phyloP scores from a whole-genome alignment of 2,888 invertebrate species.

The Oxyscelio sp. region DNA sequence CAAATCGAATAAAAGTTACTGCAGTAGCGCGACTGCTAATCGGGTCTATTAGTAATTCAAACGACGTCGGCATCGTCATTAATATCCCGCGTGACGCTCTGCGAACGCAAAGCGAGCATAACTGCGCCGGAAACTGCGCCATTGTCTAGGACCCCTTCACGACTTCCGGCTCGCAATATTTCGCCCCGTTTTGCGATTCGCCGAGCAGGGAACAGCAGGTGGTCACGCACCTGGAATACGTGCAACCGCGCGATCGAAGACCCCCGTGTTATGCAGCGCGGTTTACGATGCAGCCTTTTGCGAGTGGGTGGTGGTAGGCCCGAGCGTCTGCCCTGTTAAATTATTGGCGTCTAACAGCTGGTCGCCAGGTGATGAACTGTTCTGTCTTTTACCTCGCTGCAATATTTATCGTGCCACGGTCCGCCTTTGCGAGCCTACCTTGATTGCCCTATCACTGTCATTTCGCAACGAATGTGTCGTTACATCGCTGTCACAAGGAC shows the following conservation, averaged over 20 bases:
- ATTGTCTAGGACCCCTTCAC: slow-evolving; percentile 79
- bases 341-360: slow-evolving; percentile 77
- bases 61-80: slow-evolving; percentile 52
- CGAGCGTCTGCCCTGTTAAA: slow-evolving; percentile 60
- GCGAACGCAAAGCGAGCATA: slow-evolving; percentile 60
- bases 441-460: slow-evolving; percentile 57
- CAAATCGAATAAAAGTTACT: slow-evolving; percentile 28
- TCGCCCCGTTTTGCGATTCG: slow-evolving; percentile 82
- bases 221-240: slow-evolving; percentile 83
- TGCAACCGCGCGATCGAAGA: slow-evolving; percentile 70
- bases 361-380: slow-evolving; percentile 78
- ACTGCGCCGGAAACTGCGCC: slow-evolving; percentile 72
- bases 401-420: slow-evolving; percentile 54
- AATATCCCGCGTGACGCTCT: slow-evolving; percentile 58
- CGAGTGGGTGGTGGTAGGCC: slow-evolving; percentile 56
- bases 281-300: slow-evolving; percentile 68
- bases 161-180: slow-evolving; percentile 83
- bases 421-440: slow-evolving; percentile 21
- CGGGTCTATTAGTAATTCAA: slow-evolving; percentile 53
- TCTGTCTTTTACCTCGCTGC: slow-evolving; percentile 46
- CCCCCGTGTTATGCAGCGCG: slow-evolving; percentile 24
- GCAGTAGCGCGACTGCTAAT: background rate
- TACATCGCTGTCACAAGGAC: slow-evolving; percentile 41
- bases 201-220: slow-evolving; percentile 83
- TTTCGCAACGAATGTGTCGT: slow-evolving; percentile 48